These are phyloP conservation scores for Drosophila villosipedis DNA, from an alignment of 2,888 invertebrate genomes.

Conservation along the genomic window DNA sequence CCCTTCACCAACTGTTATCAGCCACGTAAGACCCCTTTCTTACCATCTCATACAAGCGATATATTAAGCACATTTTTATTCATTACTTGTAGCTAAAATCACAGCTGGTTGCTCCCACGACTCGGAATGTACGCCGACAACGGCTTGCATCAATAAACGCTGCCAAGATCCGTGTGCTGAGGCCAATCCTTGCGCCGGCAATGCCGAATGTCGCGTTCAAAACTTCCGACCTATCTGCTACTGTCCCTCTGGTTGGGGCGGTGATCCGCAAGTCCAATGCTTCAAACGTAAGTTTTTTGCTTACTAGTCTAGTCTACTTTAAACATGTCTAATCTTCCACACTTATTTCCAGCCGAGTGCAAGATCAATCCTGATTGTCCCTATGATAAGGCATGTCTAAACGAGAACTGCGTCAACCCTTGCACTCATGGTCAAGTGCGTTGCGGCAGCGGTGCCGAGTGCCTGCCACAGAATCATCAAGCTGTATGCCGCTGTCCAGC, in stretches of 20 bases:
- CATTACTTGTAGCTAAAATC: constrained; percentile 74
- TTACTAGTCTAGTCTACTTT: neutral
- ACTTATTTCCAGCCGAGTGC: constrained; percentile 89
- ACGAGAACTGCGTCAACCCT: constrained; percentile 92
- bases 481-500: constrained; percentile 93
- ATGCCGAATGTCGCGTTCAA: constrained; percentile 91
- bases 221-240: constrained; percentile 93
- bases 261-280: constrained; percentile 93
- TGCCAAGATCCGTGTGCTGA: constrained; percentile 93
- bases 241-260: constrained; percentile 94
- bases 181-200: constrained; percentile 91
- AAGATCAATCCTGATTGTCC: constrained; percentile 92
- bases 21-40: constrained; percentile 67
- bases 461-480: constrained; percentile 90
- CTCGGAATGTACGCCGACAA: constrained; percentile 90
- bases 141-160: constrained; percentile 91
- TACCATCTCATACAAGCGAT: neutral
- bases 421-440: constrained; percentile 88
- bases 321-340: neutral
- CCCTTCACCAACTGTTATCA: constrained; percentile 91
- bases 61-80: neutral
- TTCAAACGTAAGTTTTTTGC: constrained; percentile 90
- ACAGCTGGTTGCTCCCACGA: constrained; percentile 90
- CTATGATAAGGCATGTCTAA: constrained; percentile 92
- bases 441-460: constrained; percentile 93